Base-by-base conservation (phyloP, 2,113 vertebrate genomes). In the Silurus glanis region DNA sequence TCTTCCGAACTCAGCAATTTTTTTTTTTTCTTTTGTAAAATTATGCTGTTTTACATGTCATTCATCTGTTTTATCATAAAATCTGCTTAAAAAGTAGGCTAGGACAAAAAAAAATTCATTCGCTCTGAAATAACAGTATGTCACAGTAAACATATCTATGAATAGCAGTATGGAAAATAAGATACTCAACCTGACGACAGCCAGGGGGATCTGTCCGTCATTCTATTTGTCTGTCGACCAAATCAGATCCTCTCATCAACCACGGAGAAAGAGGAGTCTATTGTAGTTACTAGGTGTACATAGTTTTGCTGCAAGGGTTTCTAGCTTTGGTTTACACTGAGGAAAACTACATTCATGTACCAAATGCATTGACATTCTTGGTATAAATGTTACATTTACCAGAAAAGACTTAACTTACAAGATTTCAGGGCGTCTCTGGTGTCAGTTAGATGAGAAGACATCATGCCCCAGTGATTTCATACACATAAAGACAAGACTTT, bases 181-280 rank as follows among this genome's bases (percentile, higher is more conserved):
- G 80, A 80, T 86, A 87, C 64, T 81, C 83, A 87, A 82, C 82
- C 80, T 66, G 28, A 83, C 47, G 72, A 76, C 25, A 83, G 28
- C 82, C 82, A 83, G 83, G 66, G 83, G 83, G 53, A 85, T 69
- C 85, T 79, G 85, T 84, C 82, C 84, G 69, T 88, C 84, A 71
- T 85, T 78, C 91, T 92, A 93, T 80, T 80, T 80, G 78, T 90
- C 92, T 92, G 92, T 93, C 87, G 89, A 90, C 91, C 90, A 91
- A 37, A 90, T 89, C 88, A 90, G 89, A 93, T 90, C 91, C 87
- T 74, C 7, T 88, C 91, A 91, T 86, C 84, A 72, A 25, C 84
- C 87, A 85, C 66, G 87, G 61, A 84, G 37, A 87, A 89, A 85
- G 47, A 87, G 28, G 88, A 84, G 80, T 83, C 88, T 85, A 47